These are phyloP conservation scores for pig (Sus scrofa) DNA, from an alignment of 2,113 vertebrate species.

Conservation along the genomic window T2T-Sscrofa CM000828.6:29552501-29553000, in stretches of 20 bases:
- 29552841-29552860: not conserved
- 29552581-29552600: no score
- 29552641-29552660: no score
- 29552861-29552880: not conserved
- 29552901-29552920: not conserved
- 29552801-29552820: slow-evolving; percentile 26
- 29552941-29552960: not conserved
- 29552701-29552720: not conserved
- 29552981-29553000: not conserved
- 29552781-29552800: not conserved
- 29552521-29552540: no score
- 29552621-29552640: no score
- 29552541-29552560: no score
- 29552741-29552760: not conserved
- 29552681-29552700: not conserved
- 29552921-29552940: not conserved
- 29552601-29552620: no score
- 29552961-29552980: not conserved
- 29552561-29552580: no score
- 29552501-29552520: no score
- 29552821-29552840: not conserved
- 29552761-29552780: not conserved
- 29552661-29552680: no score
- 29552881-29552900: not conserved
- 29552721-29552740: not conserved